Percentiles rank a stretch among this genome's conserved stretches.
phyloP scores from a whole-genome alignment of 2,797 vertebrate species.

The Percopsis omiscomaycus region DNA sequence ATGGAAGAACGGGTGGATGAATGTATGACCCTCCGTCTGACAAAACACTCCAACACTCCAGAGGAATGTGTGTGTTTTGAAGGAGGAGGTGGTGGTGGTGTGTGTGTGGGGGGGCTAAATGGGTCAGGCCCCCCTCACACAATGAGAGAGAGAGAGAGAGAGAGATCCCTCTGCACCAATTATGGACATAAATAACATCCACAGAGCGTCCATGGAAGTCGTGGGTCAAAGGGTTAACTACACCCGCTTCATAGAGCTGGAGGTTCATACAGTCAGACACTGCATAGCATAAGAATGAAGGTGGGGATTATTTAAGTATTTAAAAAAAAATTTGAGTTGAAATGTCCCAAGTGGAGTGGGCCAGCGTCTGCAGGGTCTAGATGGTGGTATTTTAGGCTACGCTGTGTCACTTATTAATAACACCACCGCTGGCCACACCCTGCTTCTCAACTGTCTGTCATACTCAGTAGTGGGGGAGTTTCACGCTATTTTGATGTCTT shows the following conservation, averaged over 20 bases:
- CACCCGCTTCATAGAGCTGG: slow-evolving; percentile 36
- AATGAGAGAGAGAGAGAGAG: slow-evolving; percentile 67
- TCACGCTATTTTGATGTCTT: no score
- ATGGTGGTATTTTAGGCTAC: background rate
- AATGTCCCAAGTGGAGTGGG: slow-evolving; percentile 7
- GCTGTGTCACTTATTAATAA: slow-evolving; percentile 9
- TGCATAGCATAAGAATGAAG: slow-evolving; percentile 17
- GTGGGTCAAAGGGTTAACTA: slow-evolving; percentile 70
- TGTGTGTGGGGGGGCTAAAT: slow-evolving; percentile 58
- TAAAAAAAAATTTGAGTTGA: slow-evolving; percentile 12
- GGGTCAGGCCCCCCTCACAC: slow-evolving; percentile 73
- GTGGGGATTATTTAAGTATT: slow-evolving; percentile 16
- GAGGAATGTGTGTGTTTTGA: slow-evolving; percentile 60
- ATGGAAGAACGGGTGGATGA: slow-evolving; percentile 64
- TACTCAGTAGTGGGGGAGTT: background rate
- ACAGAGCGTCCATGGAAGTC: slow-evolving; percentile 64
- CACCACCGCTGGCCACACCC: slow-evolving; percentile 3
- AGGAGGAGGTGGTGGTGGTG: slow-evolving; percentile 37
- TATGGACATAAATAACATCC: slow-evolving; percentile 75
- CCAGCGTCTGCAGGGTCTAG: background rate
- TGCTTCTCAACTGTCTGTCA: slow-evolving; percentile 1
- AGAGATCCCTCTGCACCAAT: slow-evolving; percentile 60
- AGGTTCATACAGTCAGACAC: slow-evolving; percentile 39
- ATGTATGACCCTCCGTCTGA: slow-evolving; percentile 45
- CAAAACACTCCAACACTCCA: slow-evolving; percentile 64